phyloP scores from a whole-genome alignment of 1,140 invertebrate genomes.

The Lordiphosa mommai region DNA sequence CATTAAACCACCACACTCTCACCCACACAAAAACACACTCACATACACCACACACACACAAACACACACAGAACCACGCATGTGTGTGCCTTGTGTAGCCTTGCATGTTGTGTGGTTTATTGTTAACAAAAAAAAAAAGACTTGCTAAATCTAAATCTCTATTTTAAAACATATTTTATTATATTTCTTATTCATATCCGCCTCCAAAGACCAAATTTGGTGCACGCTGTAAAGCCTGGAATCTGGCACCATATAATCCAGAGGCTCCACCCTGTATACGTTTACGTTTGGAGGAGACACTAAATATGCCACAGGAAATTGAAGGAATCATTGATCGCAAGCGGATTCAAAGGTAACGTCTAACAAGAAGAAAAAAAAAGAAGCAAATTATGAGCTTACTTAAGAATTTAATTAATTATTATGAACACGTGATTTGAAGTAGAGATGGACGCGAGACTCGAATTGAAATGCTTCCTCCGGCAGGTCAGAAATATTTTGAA shows the following conservation, averaged over 20 bases:
- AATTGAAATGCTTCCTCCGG: too few relatives aligned
- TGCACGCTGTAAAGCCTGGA: conserved; percentile 86
- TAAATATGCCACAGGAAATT: conserved; percentile 72
- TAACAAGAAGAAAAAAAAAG: background rate
- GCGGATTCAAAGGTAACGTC: conserved; percentile 60
- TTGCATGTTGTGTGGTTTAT: conserved; percentile 34
- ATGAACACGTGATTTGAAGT: too few relatives aligned
- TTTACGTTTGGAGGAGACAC: conserved; percentile 83
- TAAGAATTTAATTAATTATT: too few relatives aligned
- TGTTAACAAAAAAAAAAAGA: conserved; percentile 2
- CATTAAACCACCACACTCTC: background rate
- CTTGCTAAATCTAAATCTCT: background rate
- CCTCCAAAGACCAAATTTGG: conserved; percentile 85
- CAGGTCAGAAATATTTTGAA: too few relatives aligned
- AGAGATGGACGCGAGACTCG: too few relatives aligned
- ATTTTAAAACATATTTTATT: background rate
- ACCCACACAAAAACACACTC: conserved; percentile 10
- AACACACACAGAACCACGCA: conserved; percentile 27
- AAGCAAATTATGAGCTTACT: too few relatives aligned
- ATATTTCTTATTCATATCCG: background rate
- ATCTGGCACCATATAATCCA: conserved; percentile 82
- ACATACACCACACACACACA: conserved; percentile 7
- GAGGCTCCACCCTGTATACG: conserved; percentile 82
- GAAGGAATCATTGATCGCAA: conserved; percentile 69
- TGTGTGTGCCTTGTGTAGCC: conserved; percentile 46